phyloP scores from a whole-genome alignment of 2,113 vertebrate genomes.

The Vulpes vulpes region DNA sequence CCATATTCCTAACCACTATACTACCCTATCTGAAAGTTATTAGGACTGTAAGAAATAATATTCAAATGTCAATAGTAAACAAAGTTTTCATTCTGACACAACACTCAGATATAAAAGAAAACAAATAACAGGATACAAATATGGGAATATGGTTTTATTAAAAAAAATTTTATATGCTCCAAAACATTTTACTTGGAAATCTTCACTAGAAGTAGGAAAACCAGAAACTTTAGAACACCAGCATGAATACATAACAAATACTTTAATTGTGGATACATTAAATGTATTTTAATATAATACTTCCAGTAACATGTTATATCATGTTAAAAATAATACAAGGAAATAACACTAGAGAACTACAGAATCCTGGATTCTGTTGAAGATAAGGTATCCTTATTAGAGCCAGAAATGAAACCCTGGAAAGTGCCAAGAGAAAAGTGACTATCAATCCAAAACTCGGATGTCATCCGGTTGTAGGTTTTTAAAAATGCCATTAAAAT shows the following conservation, averaged over 20 bases:
- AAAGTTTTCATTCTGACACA: constrained; percentile 29
- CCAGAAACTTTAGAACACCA: constrained; percentile 36
- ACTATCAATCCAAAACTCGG: neutral
- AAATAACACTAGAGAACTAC: constrained; percentile 32
- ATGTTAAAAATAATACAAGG: neutral
- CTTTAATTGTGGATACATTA: constrained; percentile 45
- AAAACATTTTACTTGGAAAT: constrained; percentile 73
- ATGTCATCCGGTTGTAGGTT: neutral
- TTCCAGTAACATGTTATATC: constrained; percentile 49
- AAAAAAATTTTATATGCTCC: constrained; percentile 15
- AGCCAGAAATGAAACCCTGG: constrained; percentile 12
- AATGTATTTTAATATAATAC: constrained; percentile 66
- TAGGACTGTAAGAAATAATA: constrained; percentile 29
- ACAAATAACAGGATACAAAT: constrained; percentile 50
- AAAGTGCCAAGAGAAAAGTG: neutral
- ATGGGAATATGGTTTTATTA: constrained; percentile 59
- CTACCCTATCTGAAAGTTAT: neutral
- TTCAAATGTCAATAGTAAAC: neutral
- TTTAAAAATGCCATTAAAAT: constrained; percentile 21
- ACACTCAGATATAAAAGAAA: constrained; percentile 42
- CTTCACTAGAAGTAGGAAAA: constrained; percentile 61
- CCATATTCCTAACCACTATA: neutral
- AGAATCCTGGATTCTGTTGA: constrained; percentile 54
- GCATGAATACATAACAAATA: constrained; percentile 49
- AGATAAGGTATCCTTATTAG: neutral